These are phyloP conservation scores for Thaumetopoea pityocampa DNA, from an alignment of 1,140 invertebrate species.

Conservation along the genomic window DNA sequence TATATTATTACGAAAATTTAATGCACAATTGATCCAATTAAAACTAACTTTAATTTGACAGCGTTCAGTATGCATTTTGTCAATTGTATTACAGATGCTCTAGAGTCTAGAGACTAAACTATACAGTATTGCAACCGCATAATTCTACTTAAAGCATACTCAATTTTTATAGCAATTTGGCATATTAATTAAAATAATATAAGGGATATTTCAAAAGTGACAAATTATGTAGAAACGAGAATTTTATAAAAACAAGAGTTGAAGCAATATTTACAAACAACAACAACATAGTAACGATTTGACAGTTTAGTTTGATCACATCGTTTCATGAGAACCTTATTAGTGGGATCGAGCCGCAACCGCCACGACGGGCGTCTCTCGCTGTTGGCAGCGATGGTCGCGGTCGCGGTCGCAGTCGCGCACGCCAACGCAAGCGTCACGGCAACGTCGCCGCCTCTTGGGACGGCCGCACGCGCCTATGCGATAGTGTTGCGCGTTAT, in stretches of 20 bases:
- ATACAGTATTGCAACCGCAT: too few species aligned
- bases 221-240: too few species aligned
- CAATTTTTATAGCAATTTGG: not conserved
- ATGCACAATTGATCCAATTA: too few species aligned
- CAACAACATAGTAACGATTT: not conserved
- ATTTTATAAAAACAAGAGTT: not conserved
- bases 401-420: slow-evolving; percentile 59
- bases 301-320: slow-evolving; percentile 3
- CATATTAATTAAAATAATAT: not conserved
- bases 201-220: too few species aligned
- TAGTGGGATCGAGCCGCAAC: slow-evolving; percentile 90
- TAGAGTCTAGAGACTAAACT: too few species aligned
- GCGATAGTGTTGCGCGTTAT: slow-evolving; percentile 6
- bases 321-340: slow-evolving; percentile 80
- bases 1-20: too few species aligned
- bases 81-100: too few species aligned
- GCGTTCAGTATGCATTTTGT: too few species aligned
- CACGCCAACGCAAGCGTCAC: slow-evolving; percentile 70
- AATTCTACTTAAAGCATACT: too few species aligned
- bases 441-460: slow-evolving; percentile 42
- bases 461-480: slow-evolving; percentile 38
- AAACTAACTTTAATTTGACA: too few species aligned
- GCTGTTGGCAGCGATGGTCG: slow-evolving; percentile 62
- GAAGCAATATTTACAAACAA: too few species aligned
- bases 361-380: slow-evolving; percentile 94